Conservation (phyloP, 2,888 invertebrate species). For the Limnephilus lunatus region DNA sequence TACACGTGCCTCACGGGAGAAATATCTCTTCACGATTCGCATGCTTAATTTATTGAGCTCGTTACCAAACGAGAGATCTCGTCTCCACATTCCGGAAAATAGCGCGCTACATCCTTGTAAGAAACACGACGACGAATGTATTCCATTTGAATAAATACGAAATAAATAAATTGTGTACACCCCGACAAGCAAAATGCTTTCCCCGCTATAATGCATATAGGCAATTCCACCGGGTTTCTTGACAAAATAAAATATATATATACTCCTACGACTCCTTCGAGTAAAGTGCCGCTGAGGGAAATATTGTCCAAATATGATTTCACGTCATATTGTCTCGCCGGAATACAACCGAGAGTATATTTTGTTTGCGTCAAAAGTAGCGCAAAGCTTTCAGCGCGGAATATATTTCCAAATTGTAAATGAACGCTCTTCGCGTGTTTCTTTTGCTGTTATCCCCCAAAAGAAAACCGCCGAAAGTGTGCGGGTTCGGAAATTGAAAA, state of each 20-base stretch:
- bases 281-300: slow-evolving; percentile 63
- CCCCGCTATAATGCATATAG: slow-evolving; percentile 49
- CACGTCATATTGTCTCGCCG: slow-evolving; percentile 64
- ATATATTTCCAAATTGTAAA: slow-evolving; percentile 51
- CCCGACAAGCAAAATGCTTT: slow-evolving; percentile 48
- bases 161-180: slow-evolving; percentile 31
- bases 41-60: slow-evolving; percentile 33
- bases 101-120: not conserved
- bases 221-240: slow-evolving; percentile 38
- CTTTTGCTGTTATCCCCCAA: slow-evolving; percentile 28
- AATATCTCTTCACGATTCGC: slow-evolving; percentile 26
- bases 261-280: not conserved
- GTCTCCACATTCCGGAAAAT: slow-evolving; percentile 10
- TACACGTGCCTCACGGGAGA: slow-evolving; percentile 21
- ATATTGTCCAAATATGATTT: slow-evolving; percentile 65
- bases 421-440: slow-evolving; percentile 37
- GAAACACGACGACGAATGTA: slow-evolving; percentile 34
- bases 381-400: slow-evolving; percentile 54
- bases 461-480: slow-evolving; percentile 53
- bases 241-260: slow-evolving; percentile 40
- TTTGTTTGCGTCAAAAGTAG: slow-evolving; percentile 65
- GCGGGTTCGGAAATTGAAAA: slow-evolving; percentile 53
- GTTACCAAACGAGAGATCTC: slow-evolving; percentile 27
- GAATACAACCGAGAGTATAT: slow-evolving; percentile 63
- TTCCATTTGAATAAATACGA: slow-evolving; percentile 36